Evolutionary conservation across 2,888 invertebrate species (phyloP), one percentile per base, ranked within the genome.

Genomic region (Caenorhabditis auriculariae): DNA sequence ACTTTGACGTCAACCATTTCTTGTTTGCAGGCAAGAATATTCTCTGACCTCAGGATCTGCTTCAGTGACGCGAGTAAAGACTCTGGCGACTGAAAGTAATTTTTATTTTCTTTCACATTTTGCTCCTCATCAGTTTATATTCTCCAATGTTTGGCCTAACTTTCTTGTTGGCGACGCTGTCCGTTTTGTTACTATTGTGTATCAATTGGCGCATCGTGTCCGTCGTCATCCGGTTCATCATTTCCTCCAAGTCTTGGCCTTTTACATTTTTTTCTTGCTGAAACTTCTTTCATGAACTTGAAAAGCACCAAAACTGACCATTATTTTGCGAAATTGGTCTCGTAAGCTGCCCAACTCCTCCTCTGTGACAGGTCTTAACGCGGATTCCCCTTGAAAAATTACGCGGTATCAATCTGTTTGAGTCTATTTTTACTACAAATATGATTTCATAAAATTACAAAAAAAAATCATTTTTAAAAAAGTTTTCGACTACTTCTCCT

Each of bases 21-120:
- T 38, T 55, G 27, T 21, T 63, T 63, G 29, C 54, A 63, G 3
- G 58, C 58, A 21, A 59, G 23, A 5, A 59, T 24, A 41, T 63
- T 63, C 15, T 42, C 21, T 1, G 46, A n/a, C 29, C 48, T 50
- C 7, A 59, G n/a, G 39, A 63, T 59, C 6, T 45, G 27, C 15
- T 41, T 27, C 12, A 63, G 23, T 2, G 42, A 43, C 5, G 37
- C 28, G 21, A 55, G 12, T 29, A 50, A 44, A 41, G 23, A 28
- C 37, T 58, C 58, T 2, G 62, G 54, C 2, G 57, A 49, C 38
- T 51, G 54, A n/a, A n/a, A n/a, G n/a, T n/a, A n/a, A n/a, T n/a
- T n/a, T n/a, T n/a, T n/a, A n/a, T n/a, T n/a, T n/a, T n/a, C n/a
- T n/a, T n/a, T n/a, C n/a, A n/a, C n/a, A n/a, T n/a, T n/a, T n/a